phyloP scores from a whole-genome alignment of 2,113 vertebrate species.

The Alaudala cheleensis region DNA sequence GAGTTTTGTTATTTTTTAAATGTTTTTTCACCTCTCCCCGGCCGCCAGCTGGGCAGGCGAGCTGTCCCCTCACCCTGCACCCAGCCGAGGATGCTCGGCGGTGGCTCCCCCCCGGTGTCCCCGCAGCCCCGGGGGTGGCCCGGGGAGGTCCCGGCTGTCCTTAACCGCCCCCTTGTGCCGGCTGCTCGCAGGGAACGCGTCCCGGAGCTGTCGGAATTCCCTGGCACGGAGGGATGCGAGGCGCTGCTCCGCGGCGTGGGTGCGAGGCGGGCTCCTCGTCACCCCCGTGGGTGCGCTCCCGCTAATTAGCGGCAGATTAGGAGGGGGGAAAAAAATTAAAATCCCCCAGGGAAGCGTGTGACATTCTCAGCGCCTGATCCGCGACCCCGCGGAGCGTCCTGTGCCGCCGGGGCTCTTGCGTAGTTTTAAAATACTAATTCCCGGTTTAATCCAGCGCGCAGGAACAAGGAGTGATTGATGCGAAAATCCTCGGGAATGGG shows the following conservation, averaged over 20 bases:
- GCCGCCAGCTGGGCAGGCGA: neutral
- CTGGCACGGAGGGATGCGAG: neutral
- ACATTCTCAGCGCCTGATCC: slow-evolving; percentile 3
- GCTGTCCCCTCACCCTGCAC: neutral
- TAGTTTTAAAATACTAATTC: neutral
- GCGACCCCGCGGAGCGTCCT: neutral
- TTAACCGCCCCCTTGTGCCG: slow-evolving; percentile 52
- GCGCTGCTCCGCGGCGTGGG: neutral
- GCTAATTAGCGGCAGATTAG: slow-evolving; percentile 38
- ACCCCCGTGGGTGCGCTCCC: neutral
- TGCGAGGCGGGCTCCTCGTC: neutral
- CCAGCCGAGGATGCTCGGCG: neutral
- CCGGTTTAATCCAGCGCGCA: neutral
- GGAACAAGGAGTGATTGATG: slow-evolving; percentile 19
- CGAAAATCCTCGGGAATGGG: neutral
- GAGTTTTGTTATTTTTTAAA: neutral
- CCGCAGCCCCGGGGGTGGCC: neutral
- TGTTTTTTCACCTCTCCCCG: neutral
- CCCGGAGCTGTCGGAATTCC: neutral
- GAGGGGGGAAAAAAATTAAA: neutral
- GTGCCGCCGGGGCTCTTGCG: neutral
- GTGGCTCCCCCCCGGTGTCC: neutral
- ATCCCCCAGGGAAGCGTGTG: slow-evolving; percentile 5
- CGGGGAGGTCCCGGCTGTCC: neutral
- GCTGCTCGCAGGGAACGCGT: neutral